Conservation (phyloP, 2,888 invertebrate genomes). For the Drosophila hamatofila region DNA sequence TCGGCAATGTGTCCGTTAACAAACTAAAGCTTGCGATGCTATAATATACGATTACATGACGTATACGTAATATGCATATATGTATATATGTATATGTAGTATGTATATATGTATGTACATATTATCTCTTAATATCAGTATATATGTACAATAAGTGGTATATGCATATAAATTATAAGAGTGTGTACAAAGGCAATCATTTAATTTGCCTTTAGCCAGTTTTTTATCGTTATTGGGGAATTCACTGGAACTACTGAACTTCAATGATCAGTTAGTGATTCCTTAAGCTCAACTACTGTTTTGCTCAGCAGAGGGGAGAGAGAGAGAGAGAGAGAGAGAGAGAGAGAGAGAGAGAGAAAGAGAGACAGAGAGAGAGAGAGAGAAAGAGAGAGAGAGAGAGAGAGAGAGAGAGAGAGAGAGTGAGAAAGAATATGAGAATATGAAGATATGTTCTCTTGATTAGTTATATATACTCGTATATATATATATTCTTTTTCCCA, state of each 20-base stretch:
- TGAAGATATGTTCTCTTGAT: too few species aligned
- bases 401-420: too few species aligned
- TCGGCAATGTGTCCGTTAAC: constrained; percentile 56
- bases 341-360: too few species aligned
- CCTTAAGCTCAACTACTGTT: background rate
- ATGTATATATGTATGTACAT: background rate
- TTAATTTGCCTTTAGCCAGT: background rate
- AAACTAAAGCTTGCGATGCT: constrained; percentile 32
- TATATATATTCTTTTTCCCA: too few species aligned
- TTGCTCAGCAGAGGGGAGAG: too few species aligned
- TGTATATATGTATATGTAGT: background rate
- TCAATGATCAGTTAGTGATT: background rate
- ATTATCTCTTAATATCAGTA: background rate
- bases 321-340: too few species aligned
- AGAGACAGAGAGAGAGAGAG: too few species aligned
- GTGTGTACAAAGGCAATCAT: background rate
- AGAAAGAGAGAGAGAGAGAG: too few species aligned
- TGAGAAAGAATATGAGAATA: too few species aligned
- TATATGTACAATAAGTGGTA: constrained; percentile 11
- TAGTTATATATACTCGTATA: too few species aligned
- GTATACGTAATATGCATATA: constrained; percentile 9
- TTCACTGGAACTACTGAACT: constrained; percentile 1
- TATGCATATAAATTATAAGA: background rate
- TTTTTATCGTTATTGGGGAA: background rate
- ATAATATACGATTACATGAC: constrained; percentile 19